Base-by-base conservation (phyloP, 2,888 invertebrate genomes). In the Oscheius myriophilus region DNA sequence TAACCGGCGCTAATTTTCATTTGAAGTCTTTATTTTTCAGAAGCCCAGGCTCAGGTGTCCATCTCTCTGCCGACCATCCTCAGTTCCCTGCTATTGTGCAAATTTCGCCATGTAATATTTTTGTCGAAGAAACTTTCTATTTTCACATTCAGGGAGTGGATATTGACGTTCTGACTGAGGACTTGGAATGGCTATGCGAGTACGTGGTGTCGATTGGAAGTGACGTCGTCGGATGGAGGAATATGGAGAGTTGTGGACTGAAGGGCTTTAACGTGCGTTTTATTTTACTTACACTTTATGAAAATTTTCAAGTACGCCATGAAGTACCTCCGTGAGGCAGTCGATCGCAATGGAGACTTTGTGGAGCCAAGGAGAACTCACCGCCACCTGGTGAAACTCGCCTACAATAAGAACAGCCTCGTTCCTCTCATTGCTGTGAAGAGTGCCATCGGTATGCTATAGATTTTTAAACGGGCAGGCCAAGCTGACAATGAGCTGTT, bases 361-460 rank as follows among this genome's bases (percentile, higher is more conserved):
- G 42, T 78, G 39, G 41, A 49, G 0, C 70, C 71, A 7, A 62
- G 46, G 2, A 42, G 57, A 9, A 58, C 62, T 14, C 78, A 77
- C 53, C 70, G 77, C 16, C 63, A 72, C 12, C 63, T 77, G 33
- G 73, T 83, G 61, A 73, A 74, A 45, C 57, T 84, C 7, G 81
- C 82, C 11, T 84, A 84, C 59, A 73, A 75, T 25, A 82, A 81
- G 46, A 84, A 84, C 62, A 71, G 75, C 2, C 63, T 82, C 1
- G 64, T 84, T 4, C 73, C 74, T 2, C 68, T 78, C 14, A 79
- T 79, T 43, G 72, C 76, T 1, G 53, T 84, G 18, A 72, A 79
- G 26, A 74, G 83, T 9, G 79, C 76, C 42, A 67, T 80, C 26
- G 81, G 83, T 79, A 21, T 43, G 76, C 14, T 6, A 21, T 42